Base-by-base conservation (phyloP, 2,888 invertebrate genomes). In the Abrostola triplasia region DNA sequence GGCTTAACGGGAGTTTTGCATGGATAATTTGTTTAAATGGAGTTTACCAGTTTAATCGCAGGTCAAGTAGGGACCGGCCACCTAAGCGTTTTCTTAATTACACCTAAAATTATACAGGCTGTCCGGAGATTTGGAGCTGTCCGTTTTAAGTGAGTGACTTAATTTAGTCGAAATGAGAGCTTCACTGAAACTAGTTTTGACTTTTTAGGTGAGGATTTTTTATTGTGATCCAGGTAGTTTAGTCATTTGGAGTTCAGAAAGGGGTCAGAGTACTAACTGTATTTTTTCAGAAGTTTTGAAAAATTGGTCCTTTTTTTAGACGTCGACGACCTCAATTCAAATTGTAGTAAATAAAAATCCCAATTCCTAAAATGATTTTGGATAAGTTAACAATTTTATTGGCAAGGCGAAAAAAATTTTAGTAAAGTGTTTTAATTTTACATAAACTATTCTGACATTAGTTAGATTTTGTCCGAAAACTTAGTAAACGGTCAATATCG, bases 21-120 rank as follows among this genome's bases (percentile, higher is more conserved):
- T 83, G 85, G 87, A 87, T 86, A 89, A 91, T 91, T 91, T 92
- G 86, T 89, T 87, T 88, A 87, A 90, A 85, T 82, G 84, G 85
- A 86, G 87, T 89, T 90, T 84, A 85, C 81, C 87, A 89, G 86
- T 88, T 89, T 82, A 85, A 87, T 84, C 82, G 83, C 77, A 83
- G 88, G 87, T 88, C 89, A 88, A 91, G 84, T 81, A 83, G 83
- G 85, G 77, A 67, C 72, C 69, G 83, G 77, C 78, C 80, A 79
- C 78, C 84, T 84, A 81, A 84, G 83, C 86, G 85, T 85, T 88
- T 86, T 87, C 87, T 87, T 90, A 89, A 91, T 90, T 89, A 88
- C 86, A 80, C 79, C 77, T 78, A 85, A 83, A 88, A 89, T 88
- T 89, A 89, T 88, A 79, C 85, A 85, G 73, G 67, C 79, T 74